A percentile compares a stretch with the other conserved stretches of the same genome.
phyloP scores from a whole-genome alignment of 1,140 invertebrate genomes.

The Metopolophium dirhodum region DNA sequence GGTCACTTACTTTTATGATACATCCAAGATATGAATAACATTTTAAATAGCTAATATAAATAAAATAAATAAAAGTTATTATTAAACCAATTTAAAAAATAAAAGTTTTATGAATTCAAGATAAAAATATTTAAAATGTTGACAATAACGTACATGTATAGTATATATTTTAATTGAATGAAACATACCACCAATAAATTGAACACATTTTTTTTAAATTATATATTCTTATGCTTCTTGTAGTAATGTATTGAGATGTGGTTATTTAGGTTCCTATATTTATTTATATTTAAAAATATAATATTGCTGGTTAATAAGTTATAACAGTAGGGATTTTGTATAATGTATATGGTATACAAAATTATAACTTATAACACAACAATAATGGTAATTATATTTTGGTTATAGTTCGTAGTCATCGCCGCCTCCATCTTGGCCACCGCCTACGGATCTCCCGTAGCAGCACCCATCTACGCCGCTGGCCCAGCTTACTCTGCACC shows the following conservation, averaged over 20 bases:
- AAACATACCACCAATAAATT: not conserved
- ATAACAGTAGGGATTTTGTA: not conserved
- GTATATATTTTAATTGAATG: not conserved
- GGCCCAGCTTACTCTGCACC: conserved; percentile 46
- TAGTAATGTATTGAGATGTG: not conserved
- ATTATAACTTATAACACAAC: not conserved
- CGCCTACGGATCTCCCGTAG: conserved; percentile 62
- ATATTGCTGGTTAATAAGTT: not conserved
- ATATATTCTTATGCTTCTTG: not conserved
- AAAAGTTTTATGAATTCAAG: no score
- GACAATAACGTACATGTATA: not conserved
- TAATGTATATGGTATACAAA: not conserved
- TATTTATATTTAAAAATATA: not conserved
- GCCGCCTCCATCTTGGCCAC: conserved; percentile 64
- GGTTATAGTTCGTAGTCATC: conserved; percentile 64
- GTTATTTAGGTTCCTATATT: not conserved
- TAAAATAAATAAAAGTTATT: not conserved
- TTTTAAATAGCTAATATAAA: not conserved
- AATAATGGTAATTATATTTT: not conserved
- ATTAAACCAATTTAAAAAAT: not conserved
- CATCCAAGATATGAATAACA: not conserved
- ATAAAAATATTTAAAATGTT: not conserved
- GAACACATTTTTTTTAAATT: not conserved
- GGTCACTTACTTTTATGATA: not conserved
- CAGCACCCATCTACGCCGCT: conserved; percentile 57